Conservation (phyloP, 2,797 vertebrate genomes). For the Pyrrhura leucotis region DNA sequence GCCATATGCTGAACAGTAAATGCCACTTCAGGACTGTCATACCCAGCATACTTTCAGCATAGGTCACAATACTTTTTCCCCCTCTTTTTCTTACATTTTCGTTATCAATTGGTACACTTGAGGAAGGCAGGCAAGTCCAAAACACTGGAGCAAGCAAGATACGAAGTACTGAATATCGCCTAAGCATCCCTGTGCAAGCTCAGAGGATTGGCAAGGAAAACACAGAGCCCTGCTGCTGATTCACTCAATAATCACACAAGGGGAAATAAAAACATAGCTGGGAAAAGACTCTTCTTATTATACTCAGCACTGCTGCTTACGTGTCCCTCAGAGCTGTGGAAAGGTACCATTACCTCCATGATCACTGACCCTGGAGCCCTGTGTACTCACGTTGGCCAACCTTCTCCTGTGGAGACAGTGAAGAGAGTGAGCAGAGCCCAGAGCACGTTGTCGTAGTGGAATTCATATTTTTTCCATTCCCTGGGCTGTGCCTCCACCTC, state of each 20-base stretch:
- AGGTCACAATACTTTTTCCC: background rate
- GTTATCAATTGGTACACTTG: background rate
- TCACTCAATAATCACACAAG: background rate
- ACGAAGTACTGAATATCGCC: background rate
- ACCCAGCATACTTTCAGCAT: background rate
- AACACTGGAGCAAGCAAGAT: background rate
- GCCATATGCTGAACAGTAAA: background rate
- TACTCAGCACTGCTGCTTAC: background rate
- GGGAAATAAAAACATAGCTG: background rate
- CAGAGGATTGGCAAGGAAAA: accelerated
- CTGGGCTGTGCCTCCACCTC: constrained; percentile 89
- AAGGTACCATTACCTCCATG: background rate
- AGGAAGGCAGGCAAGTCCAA: background rate
- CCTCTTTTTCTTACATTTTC: background rate
- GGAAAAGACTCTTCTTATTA: background rate
- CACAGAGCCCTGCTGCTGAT: background rate
- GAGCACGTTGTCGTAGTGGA: constrained; percentile 96
- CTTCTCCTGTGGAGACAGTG: constrained; percentile 96
- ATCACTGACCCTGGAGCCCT: background rate
- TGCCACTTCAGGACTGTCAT: background rate
- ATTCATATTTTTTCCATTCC: constrained; percentile 96
- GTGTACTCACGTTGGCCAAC: constrained; percentile 92
- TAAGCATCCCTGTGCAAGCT: background rate
- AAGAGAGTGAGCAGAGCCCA: constrained; percentile 97
- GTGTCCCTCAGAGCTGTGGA: background rate